These are phyloP conservation scores for Platyrinchus mystaceus DNA, from an alignment of 2,797 vertebrate species.

Conservation along the genomic window DNA sequence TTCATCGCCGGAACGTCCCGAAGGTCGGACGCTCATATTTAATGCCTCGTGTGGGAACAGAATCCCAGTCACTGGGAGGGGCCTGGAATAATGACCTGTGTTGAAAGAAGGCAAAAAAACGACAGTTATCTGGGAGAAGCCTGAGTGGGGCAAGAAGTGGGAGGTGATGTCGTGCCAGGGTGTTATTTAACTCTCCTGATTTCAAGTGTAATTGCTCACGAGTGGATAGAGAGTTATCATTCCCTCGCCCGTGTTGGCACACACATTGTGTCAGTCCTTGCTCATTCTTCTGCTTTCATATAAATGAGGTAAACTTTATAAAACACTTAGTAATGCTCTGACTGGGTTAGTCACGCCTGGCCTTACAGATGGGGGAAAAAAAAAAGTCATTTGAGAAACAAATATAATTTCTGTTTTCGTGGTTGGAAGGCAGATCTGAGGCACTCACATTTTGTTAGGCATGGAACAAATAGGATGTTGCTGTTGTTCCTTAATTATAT, in stretches of 20 bases:
- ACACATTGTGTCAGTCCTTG: not conserved
- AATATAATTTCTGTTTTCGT: not conserved
- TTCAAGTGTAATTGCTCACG: not conserved
- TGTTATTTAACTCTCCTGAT: not conserved
- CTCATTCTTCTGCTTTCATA: not conserved
- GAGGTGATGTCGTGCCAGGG: not conserved
- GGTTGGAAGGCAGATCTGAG: not conserved
- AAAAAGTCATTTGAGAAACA: not conserved
- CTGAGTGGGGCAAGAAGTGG: not conserved
- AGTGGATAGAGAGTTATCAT: not conserved
- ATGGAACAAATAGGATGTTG: not conserved
- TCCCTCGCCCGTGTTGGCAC: not conserved
- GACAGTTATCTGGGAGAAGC: not conserved
- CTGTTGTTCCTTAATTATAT: not conserved
- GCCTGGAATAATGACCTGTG: not conserved
- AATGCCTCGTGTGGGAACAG: not conserved
- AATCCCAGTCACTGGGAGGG: not conserved
- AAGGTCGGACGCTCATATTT: not conserved
- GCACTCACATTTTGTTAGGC: not conserved
- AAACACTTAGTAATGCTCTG: not conserved
- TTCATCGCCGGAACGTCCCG: not conserved
- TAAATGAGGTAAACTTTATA: not conserved
- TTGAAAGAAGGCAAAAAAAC: not conserved
- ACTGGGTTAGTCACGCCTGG: not conserved
- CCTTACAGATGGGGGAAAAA: not conserved